These are phyloP conservation scores for Mystacides longicornis DNA, from an alignment of 2,888 invertebrate species.

Conservation along the genomic window DNA sequence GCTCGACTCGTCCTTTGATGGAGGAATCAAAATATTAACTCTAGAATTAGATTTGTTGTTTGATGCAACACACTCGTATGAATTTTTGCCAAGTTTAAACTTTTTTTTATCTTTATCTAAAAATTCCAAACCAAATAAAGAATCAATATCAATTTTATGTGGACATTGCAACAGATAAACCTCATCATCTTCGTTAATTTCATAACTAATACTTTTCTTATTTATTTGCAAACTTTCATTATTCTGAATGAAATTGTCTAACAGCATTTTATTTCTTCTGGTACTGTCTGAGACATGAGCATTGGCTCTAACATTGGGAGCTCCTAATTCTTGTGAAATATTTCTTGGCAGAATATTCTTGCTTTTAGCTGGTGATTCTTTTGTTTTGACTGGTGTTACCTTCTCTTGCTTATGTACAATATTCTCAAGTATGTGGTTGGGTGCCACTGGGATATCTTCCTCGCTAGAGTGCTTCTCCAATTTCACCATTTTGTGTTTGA, in stretches of 20 bases:
- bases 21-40: constrained; percentile 15
- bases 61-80: constrained; percentile 18
- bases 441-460: neutral
- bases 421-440: too few relatives aligned
- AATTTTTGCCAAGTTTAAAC: constrained; percentile 15
- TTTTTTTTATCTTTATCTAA: constrained; percentile 19
- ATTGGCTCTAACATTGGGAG: neutral
- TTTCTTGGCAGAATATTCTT: neutral
- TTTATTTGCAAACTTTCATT: neutral
- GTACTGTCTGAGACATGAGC: neutral
- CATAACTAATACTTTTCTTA: neutral
- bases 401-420: neutral
- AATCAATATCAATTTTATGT: constrained; percentile 10
- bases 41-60: constrained; percentile 3
- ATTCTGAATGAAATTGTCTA: neutral
- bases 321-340: neutral
- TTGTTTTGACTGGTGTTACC: neutral
- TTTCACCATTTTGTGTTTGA: neutral
- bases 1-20: neutral
- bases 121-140: constrained; percentile 11
- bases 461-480: neutral
- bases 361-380: neutral
- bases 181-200: constrained; percentile 18
- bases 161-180: constrained; percentile 22
- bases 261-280: neutral